Conservation (phyloP, 2,113 vertebrate genomes). For the Hemiscyllium ocellatum region DNA sequence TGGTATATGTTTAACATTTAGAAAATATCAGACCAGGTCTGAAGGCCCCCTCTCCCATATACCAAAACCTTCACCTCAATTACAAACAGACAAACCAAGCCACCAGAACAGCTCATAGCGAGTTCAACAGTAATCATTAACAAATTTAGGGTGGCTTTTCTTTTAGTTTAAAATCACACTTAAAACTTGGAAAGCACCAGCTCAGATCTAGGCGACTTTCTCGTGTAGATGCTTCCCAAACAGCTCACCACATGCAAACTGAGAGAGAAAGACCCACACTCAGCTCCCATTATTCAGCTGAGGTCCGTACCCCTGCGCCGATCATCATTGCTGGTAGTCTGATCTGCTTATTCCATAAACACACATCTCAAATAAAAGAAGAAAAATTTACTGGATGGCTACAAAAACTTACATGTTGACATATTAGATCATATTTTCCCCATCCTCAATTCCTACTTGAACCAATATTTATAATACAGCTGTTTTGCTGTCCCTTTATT, state of each 20-base stretch:
- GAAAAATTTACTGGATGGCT: neutral
- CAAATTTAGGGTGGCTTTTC: neutral
- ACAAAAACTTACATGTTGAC: neutral
- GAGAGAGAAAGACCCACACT: conserved; percentile 46
- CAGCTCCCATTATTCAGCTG: conserved; percentile 58
- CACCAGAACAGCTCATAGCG: neutral
- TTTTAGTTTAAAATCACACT: neutral
- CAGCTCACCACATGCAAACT: conserved; percentile 41
- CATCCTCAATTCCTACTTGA: neutral
- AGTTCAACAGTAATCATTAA: neutral
- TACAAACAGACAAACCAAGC: neutral
- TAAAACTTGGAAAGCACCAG: neutral
- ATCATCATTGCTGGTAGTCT: conserved; percentile 47
- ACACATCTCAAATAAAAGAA: neutral
- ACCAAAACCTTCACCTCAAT: neutral
- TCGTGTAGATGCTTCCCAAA: conserved; percentile 17
- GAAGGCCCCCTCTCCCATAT: neutral
- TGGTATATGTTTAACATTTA: neutral
- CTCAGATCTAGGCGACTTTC: conserved; percentile 33
- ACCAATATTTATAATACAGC: neutral
- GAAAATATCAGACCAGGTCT: neutral
- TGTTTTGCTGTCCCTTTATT: too few relatives aligned
- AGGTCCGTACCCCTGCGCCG: conserved; percentile 56
- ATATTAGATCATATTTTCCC: neutral
- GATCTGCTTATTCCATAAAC: neutral